Conservation (phyloP, 1,140 invertebrate species). For the Berghia stephanieae region DNA sequence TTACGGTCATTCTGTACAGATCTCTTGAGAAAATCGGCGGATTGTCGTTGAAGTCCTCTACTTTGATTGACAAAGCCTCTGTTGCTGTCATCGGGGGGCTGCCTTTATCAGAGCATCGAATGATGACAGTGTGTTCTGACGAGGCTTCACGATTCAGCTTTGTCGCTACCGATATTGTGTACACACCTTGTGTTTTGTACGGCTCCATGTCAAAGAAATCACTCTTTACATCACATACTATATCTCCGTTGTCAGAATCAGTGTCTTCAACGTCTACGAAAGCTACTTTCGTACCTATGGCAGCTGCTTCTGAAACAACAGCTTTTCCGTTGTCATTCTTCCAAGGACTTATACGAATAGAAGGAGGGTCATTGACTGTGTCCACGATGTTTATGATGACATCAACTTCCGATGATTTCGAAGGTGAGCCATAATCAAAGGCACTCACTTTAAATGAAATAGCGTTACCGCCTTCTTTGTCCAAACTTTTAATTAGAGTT, state of each 20-base stretch:
- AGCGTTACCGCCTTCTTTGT: conserved; percentile 41
- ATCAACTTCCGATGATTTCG: conserved; percentile 39
- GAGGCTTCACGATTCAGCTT: conserved; percentile 39
- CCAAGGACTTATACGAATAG: conserved; percentile 32
- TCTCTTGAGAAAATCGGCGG: conserved; percentile 37
- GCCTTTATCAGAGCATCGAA: conserved; percentile 43
- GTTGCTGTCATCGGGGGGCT: conserved; percentile 29
- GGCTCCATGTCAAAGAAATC: conserved; percentile 32
- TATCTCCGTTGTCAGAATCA: conserved; percentile 45
- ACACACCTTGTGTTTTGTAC: conserved; percentile 33
- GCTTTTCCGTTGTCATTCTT: conserved; percentile 20
- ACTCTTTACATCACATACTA: conserved; percentile 35
- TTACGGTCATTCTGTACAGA: conserved; percentile 34
- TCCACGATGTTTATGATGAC: conserved; percentile 36
- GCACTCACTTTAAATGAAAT: conserved; percentile 54
- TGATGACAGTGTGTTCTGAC: conserved; percentile 31
- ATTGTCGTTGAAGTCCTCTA: conserved; percentile 48
- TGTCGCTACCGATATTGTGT: conserved; percentile 37
- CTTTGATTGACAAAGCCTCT: conserved; percentile 31
- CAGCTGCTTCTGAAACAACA: conserved; percentile 38
- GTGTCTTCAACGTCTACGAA: conserved; percentile 42
- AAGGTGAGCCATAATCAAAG: conserved; percentile 45
- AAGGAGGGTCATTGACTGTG: conserved; percentile 36
- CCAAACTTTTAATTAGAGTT: conserved; percentile 41
- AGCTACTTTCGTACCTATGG: conserved; percentile 39